These are phyloP conservation scores for Petrolisthes manimaculis DNA, from an alignment of 2,888 invertebrate genomes.

Conservation along the genomic window DNA sequence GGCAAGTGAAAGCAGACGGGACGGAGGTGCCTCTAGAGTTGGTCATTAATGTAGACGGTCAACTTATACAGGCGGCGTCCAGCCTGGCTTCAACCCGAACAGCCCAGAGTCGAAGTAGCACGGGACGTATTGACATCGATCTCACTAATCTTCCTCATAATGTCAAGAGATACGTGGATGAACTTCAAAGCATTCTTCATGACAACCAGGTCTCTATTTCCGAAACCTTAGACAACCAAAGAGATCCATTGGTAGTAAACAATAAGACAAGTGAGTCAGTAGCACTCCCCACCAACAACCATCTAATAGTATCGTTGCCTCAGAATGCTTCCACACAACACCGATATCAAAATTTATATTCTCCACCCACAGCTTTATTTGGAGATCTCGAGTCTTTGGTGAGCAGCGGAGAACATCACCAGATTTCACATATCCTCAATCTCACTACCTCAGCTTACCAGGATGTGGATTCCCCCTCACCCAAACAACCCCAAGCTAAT, in stretches of 20 bases:
- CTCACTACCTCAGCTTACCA: neutral
- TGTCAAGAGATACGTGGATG: conserved; percentile 13
- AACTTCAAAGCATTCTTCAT: neutral
- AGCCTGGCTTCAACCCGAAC: conserved; percentile 12
- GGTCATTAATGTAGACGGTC: conserved; percentile 41
- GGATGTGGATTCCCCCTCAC: neutral
- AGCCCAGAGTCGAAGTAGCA: conserved; percentile 10
- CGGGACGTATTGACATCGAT: conserved; percentile 1
- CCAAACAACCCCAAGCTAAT: neutral
- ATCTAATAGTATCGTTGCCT: neutral
- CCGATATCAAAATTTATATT: neutral
- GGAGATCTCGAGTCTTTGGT: neutral
- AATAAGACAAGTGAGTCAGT: neutral
- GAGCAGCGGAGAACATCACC: neutral
- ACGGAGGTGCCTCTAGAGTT: conserved; percentile 39
- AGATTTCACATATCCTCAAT: neutral
- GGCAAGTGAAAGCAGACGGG: conserved; percentile 38
- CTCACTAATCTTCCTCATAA: conserved; percentile 10
- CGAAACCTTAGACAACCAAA: neutral
- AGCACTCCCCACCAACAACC: neutral
- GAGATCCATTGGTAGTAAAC: neutral
- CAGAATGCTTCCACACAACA: neutral
- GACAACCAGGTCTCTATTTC: neutral
- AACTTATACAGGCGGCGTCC: conserved; percentile 27
- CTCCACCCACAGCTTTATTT: neutral